Conservation (phyloP, 2,113 vertebrate species). For the Ageneiosus marmoratus region DNA sequence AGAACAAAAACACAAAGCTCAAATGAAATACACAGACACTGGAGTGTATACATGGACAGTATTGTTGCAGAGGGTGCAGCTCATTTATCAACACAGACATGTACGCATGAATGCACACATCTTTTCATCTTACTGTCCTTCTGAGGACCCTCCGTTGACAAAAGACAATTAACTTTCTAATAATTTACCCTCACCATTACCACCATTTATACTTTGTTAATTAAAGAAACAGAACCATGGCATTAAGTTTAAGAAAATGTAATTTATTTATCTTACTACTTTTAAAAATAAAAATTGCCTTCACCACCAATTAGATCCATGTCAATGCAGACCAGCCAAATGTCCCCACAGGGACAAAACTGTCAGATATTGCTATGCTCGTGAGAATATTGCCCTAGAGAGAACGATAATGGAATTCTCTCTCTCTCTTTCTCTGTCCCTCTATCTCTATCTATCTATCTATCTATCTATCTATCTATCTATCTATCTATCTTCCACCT, state of each 20-base stretch:
- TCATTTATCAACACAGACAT: constrained; percentile 1
- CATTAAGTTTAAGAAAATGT: not conserved
- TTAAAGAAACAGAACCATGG: not conserved
- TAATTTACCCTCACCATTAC: not conserved
- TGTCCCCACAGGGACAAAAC: not conserved
- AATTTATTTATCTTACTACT: not conserved
- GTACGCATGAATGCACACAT: not conserved
- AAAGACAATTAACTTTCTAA: not conserved
- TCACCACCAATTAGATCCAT: not conserved
- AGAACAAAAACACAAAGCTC: constrained; percentile 31
- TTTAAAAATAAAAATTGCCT: no score
- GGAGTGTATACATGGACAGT: not conserved
- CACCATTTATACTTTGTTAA: not conserved
- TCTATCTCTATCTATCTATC: no score
- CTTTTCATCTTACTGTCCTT: not conserved
- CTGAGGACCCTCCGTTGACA: not conserved
- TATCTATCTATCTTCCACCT: no score
- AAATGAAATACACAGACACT: constrained; percentile 27
- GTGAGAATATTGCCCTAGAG: not conserved
- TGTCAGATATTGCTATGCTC: not conserved
- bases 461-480: no score
- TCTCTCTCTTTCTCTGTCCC: not conserved
- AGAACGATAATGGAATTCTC: not conserved
- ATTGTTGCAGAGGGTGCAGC: constrained; percentile 25
- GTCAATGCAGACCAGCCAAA: not conserved